These are phyloP conservation scores for Physocephala rufipes DNA, from an alignment of 2,888 invertebrate species.

Conservation along the genomic window DNA sequence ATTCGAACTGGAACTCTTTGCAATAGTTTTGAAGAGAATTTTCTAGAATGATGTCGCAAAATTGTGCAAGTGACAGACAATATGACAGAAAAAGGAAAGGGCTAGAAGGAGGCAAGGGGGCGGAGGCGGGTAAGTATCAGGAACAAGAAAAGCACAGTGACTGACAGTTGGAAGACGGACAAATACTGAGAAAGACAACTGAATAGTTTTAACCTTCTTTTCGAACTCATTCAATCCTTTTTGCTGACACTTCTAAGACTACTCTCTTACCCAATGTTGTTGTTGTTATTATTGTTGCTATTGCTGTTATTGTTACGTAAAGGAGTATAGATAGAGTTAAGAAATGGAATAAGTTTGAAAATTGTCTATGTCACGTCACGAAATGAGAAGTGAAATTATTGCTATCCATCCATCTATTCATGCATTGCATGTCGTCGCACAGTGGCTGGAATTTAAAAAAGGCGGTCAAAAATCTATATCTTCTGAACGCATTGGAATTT, in stretches of 20 bases:
- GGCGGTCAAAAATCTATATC: no score
- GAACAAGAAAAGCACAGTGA: slow-evolving; percentile 24
- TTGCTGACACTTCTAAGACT: slow-evolving; percentile 17
- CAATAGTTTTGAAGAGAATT: slow-evolving; percentile 50
- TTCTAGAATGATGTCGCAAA: slow-evolving; percentile 59
- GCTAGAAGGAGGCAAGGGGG: slow-evolving; percentile 54
- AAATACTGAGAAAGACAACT: slow-evolving; percentile 31
- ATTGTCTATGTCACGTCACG: slow-evolving; percentile 39
- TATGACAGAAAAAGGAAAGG: slow-evolving; percentile 56
- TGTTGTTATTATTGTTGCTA: slow-evolving; percentile 33
- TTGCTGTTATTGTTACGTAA: slow-evolving; percentile 25
- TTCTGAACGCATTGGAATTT: no score
- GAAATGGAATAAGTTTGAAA: slow-evolving; percentile 34
- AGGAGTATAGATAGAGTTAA: slow-evolving; percentile 42
- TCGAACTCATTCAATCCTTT: slow-evolving; percentile 28
- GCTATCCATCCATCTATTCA: no score
- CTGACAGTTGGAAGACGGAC: slow-evolving; percentile 19
- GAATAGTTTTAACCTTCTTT: slow-evolving; percentile 37
- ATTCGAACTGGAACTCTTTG: slow-evolving; percentile 54
- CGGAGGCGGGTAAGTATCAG: slow-evolving; percentile 50
- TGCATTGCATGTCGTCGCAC: no score
- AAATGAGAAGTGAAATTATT: slow-evolving; percentile 10
- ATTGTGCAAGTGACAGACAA: slow-evolving; percentile 62
- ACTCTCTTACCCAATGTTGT: no score
- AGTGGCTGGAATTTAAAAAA: no score